These are phyloP conservation scores for Helicoverpa assulta DNA, from an alignment of 2,888 invertebrate genomes.

Conservation along the genomic window DNA sequence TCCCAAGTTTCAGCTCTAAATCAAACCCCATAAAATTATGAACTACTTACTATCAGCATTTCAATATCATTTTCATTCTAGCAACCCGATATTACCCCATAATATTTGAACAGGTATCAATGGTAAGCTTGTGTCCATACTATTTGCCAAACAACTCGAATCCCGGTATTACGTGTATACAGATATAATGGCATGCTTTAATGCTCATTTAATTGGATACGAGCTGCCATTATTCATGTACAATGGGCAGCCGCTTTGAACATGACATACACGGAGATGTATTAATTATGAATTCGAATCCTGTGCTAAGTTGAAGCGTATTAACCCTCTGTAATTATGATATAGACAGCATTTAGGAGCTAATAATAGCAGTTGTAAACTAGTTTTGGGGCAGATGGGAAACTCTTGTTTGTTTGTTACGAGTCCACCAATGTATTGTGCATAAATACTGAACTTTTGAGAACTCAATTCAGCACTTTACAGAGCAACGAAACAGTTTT, in stretches of 20 bases:
- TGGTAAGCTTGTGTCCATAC: slow-evolving; percentile 10
- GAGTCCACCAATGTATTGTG: background rate
- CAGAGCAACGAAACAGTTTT: too few species aligned
- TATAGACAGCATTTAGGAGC: slow-evolving; percentile 28
- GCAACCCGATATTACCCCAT: slow-evolving; percentile 2
- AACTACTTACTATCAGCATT: background rate
- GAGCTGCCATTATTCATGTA: slow-evolving; percentile 69
- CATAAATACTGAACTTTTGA: background rate
- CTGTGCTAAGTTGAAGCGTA: slow-evolving; percentile 36
- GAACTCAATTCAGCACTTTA: too few species aligned
- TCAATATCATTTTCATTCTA: background rate
- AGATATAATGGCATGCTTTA: slow-evolving; percentile 57
- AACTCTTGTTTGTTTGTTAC: background rate
- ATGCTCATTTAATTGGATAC: slow-evolving; percentile 73
- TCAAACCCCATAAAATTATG: background rate
- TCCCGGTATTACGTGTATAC: slow-evolving; percentile 42
- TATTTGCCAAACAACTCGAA: slow-evolving; percentile 32
- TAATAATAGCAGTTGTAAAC: slow-evolving; percentile 12
- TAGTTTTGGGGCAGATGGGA: slow-evolving; percentile 1
- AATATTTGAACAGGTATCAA: slow-evolving; percentile 10
- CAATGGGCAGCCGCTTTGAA: slow-evolving; percentile 63
- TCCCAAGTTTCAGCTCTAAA: background rate
- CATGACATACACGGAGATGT: slow-evolving; percentile 53
- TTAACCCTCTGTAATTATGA: slow-evolving; percentile 34
- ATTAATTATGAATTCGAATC: slow-evolving; percentile 61